Percentiles rank a stretch among this genome's conserved stretches.
These are phyloP conservation scores for Amphipoea lucens DNA, from an alignment of 2,888 invertebrate species.

Conservation along the genomic window DNA sequence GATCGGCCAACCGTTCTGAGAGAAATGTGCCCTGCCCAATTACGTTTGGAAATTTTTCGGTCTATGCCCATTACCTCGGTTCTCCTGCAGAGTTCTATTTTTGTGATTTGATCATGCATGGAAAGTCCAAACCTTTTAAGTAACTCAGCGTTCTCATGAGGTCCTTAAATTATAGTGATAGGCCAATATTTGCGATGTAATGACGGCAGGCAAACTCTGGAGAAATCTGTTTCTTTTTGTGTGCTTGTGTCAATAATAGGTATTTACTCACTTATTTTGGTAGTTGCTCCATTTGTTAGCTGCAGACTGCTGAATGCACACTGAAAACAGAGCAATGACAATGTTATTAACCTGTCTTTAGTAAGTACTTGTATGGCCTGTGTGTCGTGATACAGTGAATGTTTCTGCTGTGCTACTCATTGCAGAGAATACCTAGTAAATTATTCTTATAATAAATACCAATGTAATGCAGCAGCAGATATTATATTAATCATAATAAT, in stretches of 20 bases:
- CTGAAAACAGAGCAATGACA: conserved; percentile 50
- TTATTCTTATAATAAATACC: not conserved
- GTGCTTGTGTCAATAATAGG: not conserved
- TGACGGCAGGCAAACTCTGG: not conserved
- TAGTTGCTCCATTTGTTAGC: conserved; percentile 53
- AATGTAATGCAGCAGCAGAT: not conserved
- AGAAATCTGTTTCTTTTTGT: conserved; percentile 2
- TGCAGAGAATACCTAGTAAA: not conserved
- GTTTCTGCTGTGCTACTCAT: not conserved
- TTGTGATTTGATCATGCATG: not conserved
- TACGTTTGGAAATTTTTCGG: not conserved
- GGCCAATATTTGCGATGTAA: not conserved
- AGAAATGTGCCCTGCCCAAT: not conserved
- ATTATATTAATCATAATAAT: no score
- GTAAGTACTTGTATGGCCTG: not conserved
- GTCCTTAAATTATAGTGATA: no score
- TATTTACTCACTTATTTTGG: conserved; percentile 62
- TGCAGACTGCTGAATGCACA: conserved; percentile 53
- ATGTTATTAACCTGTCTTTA: not conserved
- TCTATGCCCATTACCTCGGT: not conserved
- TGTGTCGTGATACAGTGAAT: not conserved
- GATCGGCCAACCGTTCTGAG: not conserved
- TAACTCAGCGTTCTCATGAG: no score
- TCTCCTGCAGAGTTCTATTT: not conserved
- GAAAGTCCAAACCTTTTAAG: not conserved